phyloP scores from a whole-genome alignment of 2,888 invertebrate genomes.

The Sinohyriopsis cumingii region DNA sequence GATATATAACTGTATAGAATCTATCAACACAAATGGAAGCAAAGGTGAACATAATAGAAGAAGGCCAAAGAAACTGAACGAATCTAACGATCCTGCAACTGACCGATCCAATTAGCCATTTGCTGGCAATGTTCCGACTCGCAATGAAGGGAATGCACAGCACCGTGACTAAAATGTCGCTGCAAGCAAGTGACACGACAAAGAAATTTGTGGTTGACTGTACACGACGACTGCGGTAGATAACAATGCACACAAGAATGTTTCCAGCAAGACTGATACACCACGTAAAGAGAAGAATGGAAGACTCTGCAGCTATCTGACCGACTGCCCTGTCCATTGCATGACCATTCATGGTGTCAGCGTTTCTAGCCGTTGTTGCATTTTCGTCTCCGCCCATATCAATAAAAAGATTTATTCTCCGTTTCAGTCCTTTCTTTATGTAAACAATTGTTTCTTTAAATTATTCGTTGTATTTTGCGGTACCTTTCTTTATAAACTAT shows the following conservation, averaged over 20 bases:
- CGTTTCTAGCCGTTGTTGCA: too few relatives aligned
- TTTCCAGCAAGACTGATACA: conserved; percentile 56
- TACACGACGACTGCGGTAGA: conserved; percentile 65
- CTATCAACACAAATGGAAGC: conserved; percentile 64
- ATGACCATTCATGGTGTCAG: too few relatives aligned
- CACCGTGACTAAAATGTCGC: conserved; percentile 55
- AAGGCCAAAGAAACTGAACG: conserved; percentile 48
- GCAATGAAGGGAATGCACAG: conserved; percentile 56
- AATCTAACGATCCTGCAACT: conserved; percentile 62
- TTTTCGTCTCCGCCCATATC: too few relatives aligned
- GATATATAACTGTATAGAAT: conserved; percentile 70
- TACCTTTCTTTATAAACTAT: too few relatives aligned
- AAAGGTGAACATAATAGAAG: conserved; percentile 53
- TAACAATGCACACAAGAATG: conserved; percentile 65
- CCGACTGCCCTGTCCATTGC: conserved; percentile 8
- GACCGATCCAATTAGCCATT: conserved; percentile 54
- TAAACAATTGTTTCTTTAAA: too few relatives aligned
- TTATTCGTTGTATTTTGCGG: too few relatives aligned
- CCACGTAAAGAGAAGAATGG: conserved; percentile 36
- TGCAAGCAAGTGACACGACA: conserved; percentile 60
- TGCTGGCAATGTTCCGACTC: conserved; percentile 36
- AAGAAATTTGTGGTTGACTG: conserved; percentile 71
- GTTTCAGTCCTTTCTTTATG: too few relatives aligned
- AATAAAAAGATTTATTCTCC: too few relatives aligned
- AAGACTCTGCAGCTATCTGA: conserved; percentile 17